These are phyloP conservation scores for Sicus ferrugineus DNA, from an alignment of 2,888 invertebrate genomes.

Conservation along the genomic window DNA sequence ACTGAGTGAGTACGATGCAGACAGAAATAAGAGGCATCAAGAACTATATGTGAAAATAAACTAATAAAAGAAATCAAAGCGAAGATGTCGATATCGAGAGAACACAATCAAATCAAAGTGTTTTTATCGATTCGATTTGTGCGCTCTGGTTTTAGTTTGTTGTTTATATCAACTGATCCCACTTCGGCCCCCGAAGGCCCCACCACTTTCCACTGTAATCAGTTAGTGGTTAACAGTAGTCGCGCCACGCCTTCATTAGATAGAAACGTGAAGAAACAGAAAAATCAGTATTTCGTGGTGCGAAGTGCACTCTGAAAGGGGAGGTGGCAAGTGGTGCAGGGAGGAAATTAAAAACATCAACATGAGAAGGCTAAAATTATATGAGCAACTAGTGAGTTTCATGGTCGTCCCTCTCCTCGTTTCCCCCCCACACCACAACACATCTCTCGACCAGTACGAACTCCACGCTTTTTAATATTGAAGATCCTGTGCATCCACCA, in stretches of 20 bases:
- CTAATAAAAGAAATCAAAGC: not conserved
- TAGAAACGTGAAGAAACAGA: no score
- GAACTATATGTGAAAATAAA: not conserved
- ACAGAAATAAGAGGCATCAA: no score
- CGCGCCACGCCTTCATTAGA: not conserved
- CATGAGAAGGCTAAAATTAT: constrained; percentile 17
- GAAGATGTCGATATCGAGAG: not conserved
- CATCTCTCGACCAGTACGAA: not conserved
- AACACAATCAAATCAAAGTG: constrained; percentile 17
- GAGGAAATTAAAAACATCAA: constrained; percentile 2
- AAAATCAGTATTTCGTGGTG: no score
- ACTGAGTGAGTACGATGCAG: not conserved
- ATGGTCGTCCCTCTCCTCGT: not conserved
- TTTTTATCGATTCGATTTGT: constrained; percentile 17
- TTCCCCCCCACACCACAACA: not conserved
- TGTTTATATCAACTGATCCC: no score
- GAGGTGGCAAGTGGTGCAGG: not conserved
- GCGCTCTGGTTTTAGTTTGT: no score
- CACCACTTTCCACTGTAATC: no score
- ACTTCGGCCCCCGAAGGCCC: no score
- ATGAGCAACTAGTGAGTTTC: constrained; percentile 16
- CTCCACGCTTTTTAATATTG: not conserved
- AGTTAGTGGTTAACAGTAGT: constrained; percentile 1
- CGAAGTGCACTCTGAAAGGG: not conserved
- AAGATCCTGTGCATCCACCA: not conserved